A percentile compares a stretch with the other conserved stretches of the same genome.
These are phyloP conservation scores for Nerophis ophidion DNA, from an alignment of 2,113 vertebrate species.

Conservation along the genomic window DNA sequence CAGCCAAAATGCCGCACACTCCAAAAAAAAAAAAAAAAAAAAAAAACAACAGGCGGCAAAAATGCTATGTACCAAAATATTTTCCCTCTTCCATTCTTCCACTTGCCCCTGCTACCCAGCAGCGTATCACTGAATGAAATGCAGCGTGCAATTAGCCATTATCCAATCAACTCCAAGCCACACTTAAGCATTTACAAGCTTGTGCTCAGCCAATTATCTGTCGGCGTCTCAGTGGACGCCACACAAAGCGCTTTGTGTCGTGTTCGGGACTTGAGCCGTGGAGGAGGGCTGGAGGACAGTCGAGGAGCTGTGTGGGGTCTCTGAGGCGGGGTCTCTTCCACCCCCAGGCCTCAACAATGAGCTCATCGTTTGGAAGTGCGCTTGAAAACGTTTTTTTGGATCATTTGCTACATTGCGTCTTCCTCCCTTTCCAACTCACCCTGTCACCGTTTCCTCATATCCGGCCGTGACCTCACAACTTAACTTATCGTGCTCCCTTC, in stretches of 20 bases:
- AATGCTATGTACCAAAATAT: constrained; percentile 36
- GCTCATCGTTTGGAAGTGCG: constrained; percentile 72
- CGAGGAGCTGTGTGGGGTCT: not conserved
- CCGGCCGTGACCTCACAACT: constrained; percentile 46
- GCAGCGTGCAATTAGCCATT: constrained; percentile 62
- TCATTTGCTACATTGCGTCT: constrained; percentile 48
- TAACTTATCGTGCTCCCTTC: constrained; percentile 16
- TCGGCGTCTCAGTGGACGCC: constrained; percentile 40
- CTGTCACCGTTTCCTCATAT: constrained; percentile 32
- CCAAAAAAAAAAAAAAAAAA: constrained; percentile 48
- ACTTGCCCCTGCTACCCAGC: constrained; percentile 27
- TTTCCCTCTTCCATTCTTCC: constrained; percentile 30
- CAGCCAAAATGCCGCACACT: constrained; percentile 18
- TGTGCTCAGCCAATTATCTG: constrained; percentile 55
- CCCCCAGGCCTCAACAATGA: constrained; percentile 52
- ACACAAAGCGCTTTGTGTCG: constrained; percentile 38
- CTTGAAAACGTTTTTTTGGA: constrained; percentile 65
- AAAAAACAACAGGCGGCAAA: constrained; percentile 42
- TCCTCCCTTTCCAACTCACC: constrained; percentile 15
- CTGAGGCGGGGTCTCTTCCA: constrained; percentile 33
- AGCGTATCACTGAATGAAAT: constrained; percentile 52
- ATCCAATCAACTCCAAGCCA: constrained; percentile 59
- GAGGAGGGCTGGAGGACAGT: constrained; percentile 22
- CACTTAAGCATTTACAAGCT: constrained; percentile 56
- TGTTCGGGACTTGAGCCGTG: constrained; percentile 21